Percentiles rank a stretch among this genome's conserved stretches.
phyloP scores from a whole-genome alignment of 2,113 vertebrate species.

The Onychorhynchus coronatus region DNA sequence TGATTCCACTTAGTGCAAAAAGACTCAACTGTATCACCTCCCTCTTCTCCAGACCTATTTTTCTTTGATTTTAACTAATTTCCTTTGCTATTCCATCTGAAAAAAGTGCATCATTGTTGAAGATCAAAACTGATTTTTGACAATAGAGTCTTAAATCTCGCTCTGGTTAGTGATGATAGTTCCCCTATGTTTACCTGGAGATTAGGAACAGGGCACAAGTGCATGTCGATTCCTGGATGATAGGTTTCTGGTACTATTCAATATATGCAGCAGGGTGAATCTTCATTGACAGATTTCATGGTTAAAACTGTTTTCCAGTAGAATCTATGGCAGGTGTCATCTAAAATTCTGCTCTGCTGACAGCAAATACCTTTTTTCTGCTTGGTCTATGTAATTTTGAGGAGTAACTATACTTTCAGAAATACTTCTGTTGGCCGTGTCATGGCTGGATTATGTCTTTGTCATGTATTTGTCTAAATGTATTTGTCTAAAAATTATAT shows the following conservation, averaged over 20 bases:
- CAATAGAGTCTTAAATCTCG: background rate
- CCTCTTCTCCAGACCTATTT: background rate
- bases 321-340: background rate
- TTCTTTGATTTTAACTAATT: background rate
- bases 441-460: background rate
- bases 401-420: background rate
- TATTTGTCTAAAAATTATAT: background rate
- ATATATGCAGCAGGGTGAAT: background rate
- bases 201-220: background rate
- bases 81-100: background rate
- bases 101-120: background rate
- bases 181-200: background rate
- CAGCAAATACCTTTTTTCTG: background rate
- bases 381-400: background rate
- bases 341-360: background rate
- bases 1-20: background rate
- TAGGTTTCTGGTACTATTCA: background rate
- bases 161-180: background rate
- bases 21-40: background rate
- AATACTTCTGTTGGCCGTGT: background rate
- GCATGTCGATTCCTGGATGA: background rate
- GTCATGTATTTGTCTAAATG: background rate
- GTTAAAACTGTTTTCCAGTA: conserved; percentile 6
- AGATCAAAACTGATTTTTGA: background rate
- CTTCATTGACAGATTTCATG: background rate